Evolutionary conservation across 2,888 invertebrate species (phyloP).

Genomic region (Cepaea hortensis): DNA sequence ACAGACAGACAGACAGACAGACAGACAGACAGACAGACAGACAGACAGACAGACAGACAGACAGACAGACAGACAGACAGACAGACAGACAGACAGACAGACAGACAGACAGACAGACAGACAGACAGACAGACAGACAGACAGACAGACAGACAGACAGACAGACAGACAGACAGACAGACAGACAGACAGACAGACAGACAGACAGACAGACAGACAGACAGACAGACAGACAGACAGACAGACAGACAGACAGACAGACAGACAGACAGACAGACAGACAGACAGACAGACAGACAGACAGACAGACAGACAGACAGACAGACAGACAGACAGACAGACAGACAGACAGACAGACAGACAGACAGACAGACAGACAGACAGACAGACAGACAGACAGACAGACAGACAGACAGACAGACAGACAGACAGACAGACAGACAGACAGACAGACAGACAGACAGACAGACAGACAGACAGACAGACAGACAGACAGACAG

Average conservation of each 20-base stretch:
- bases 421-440: constrained; percentile 24
- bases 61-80: constrained; percentile 36
- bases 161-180: constrained; percentile 23
- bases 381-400: constrained; percentile 32
- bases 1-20: constrained; percentile 24
- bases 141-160: constrained; percentile 36
- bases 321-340: constrained; percentile 37
- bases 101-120: constrained; percentile 35
- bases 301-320: constrained; percentile 32
- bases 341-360: constrained; percentile 26
- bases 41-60: constrained; percentile 33
- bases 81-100: constrained; percentile 23
- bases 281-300: constrained; percentile 36
- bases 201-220: constrained; percentile 35
- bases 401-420: constrained; percentile 37
- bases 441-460: constrained; percentile 35
- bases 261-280: constrained; percentile 29
- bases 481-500: constrained; percentile 36
- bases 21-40: constrained; percentile 35
- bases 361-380: constrained; percentile 35
- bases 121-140: constrained; percentile 35
- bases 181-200: constrained; percentile 34
- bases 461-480: constrained; percentile 33
- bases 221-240: constrained; percentile 36
- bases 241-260: constrained; percentile 33